Percentiles rank a stretch among this genome's conserved stretches.
These are phyloP conservation scores for Chelmon rostratus DNA, from an alignment of 2,797 vertebrate genomes.

Conservation along the genomic window DNA sequence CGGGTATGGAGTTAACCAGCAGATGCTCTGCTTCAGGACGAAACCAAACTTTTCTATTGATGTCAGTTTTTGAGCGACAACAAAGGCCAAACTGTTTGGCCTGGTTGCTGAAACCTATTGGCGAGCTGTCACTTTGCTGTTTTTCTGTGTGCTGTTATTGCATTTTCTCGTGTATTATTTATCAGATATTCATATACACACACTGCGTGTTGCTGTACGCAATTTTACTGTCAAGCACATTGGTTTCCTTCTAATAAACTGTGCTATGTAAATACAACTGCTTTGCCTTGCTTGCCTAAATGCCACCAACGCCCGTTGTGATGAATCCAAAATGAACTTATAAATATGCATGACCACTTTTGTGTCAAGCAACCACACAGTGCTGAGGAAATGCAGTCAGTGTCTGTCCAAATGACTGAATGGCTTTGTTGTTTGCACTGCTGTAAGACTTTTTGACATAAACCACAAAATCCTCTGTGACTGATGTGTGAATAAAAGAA, in stretches of 20 bases:
- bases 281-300: constrained; percentile 13
- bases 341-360: constrained; percentile 55
- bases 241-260: not conserved
- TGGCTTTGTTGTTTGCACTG: constrained; percentile 21
- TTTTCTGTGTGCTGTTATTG: not conserved
- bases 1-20: too few species aligned
- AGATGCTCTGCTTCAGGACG: too few species aligned
- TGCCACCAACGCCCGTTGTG: constrained; percentile 15
- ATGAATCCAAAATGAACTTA: constrained; percentile 47
- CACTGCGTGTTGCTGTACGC: not conserved
- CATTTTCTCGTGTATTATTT: not conserved
- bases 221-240: constrained; percentile 1
- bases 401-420: constrained; percentile 35
- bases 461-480: constrained; percentile 3
- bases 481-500: constrained; percentile 1
- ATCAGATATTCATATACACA: not conserved
- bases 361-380: constrained; percentile 27
- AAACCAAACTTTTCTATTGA: too few species aligned
- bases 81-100: too few species aligned
- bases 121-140: too few species aligned
- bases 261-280: not conserved
- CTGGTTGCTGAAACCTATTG: too few species aligned
- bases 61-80: too few species aligned
- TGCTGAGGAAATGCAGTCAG: constrained; percentile 24
- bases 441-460: not conserved